Evolutionary conservation across 2,888 invertebrate genomes (phyloP).

Genomic region (Caenorhabditis imperialis): DNA sequence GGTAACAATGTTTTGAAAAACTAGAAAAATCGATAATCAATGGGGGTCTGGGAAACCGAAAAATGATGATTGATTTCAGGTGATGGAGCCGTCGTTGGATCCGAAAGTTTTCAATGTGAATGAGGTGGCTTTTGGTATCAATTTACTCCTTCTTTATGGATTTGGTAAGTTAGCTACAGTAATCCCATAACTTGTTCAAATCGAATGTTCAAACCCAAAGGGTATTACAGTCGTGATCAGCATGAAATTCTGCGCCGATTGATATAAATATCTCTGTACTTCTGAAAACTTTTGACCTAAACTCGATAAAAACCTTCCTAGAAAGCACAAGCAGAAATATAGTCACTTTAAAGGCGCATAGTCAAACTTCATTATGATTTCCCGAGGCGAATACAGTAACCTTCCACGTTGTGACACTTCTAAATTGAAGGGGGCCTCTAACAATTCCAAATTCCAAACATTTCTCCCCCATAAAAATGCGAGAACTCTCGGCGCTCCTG

Average conservation of each 20-base stretch:
- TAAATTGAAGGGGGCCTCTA: slow-evolving; percentile 2
- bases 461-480: slow-evolving; percentile 2
- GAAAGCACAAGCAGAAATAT: too few relatives aligned
- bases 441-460: not conserved
- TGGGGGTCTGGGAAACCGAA: not conserved
- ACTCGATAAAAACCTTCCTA: too few relatives aligned
- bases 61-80: slow-evolving; percentile 30
- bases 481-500: not conserved
- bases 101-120: slow-evolving; percentile 53
- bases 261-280: too few relatives aligned
- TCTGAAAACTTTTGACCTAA: too few relatives aligned
- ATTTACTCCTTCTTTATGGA: slow-evolving; percentile 60
- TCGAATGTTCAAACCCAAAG: too few relatives aligned
- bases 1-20: slow-evolving; percentile 12
- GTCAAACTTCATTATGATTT: too few relatives aligned
- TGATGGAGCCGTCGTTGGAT: slow-evolving; percentile 54
- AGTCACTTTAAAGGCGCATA: too few relatives aligned
- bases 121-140: slow-evolving; percentile 51
- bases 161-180: slow-evolving; percentile 54
- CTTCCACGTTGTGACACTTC: too few relatives aligned
- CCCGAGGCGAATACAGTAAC: too few relatives aligned
- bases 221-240: too few relatives aligned
- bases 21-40: too few relatives aligned
- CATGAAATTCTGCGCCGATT: too few relatives aligned
- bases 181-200: not conserved